Evolutionary conservation across 1,140 invertebrate species (phyloP).

Genomic region (Homalodisca vitripennis): DNA sequence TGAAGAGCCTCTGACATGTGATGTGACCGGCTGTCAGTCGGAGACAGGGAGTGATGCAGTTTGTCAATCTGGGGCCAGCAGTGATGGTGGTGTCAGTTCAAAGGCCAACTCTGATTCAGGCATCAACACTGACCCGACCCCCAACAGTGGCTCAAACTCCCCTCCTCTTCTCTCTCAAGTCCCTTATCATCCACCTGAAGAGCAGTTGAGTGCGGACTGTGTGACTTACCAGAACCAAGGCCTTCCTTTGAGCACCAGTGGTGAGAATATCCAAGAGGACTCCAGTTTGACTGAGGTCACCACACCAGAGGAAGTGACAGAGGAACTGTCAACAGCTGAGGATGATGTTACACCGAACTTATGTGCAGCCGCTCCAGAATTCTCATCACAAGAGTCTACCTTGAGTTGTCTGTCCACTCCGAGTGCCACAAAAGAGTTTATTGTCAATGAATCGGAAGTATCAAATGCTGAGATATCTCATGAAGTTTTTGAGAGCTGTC

Average conservation of each 20-base stretch:
- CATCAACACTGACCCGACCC: slow-evolving; percentile 39
- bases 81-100: slow-evolving; percentile 37
- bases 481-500: neutral
- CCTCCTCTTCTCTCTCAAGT: slow-evolving; percentile 21
- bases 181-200: neutral
- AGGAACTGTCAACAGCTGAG: slow-evolving; percentile 15
- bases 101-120: slow-evolving; percentile 42
- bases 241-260: neutral
- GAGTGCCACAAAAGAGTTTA: slow-evolving; percentile 1
- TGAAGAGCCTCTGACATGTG: slow-evolving; percentile 35
- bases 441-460: neutral
- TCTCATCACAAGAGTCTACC: slow-evolving; percentile 13
- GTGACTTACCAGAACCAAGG: neutral
- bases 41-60: slow-evolving; percentile 34
- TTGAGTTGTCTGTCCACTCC: slow-evolving; percentile 11
- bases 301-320: neutral
- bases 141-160: slow-evolving; percentile 37
- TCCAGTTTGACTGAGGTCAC: neutral
- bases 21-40: slow-evolving; percentile 29
- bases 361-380: neutral
- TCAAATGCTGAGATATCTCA: neutral
- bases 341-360: slow-evolving; percentile 8
- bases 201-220: neutral
- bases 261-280: neutral
- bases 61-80: slow-evolving; percentile 41